Evolutionary conservation across 1,140 invertebrate species (phyloP).

Genomic region (Drosophila varians): DNA sequence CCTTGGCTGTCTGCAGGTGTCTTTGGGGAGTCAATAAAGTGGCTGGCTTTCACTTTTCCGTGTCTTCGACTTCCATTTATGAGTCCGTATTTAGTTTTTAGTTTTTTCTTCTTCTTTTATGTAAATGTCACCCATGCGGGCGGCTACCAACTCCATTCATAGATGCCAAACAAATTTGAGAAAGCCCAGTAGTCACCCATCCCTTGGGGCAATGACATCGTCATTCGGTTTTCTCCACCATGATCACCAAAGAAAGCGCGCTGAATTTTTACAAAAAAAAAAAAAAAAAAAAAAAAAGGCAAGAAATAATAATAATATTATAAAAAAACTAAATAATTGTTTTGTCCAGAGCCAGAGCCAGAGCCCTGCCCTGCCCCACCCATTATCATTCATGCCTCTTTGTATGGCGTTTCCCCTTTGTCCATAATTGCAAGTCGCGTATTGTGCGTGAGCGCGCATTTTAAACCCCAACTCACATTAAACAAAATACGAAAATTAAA

Average conservation of each 20-base stretch:
- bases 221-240: slow-evolving; percentile 49
- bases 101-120: slow-evolving; percentile 3
- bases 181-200: slow-evolving; percentile 59
- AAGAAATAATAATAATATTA: slow-evolving; percentile 24
- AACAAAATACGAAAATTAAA: slow-evolving; percentile 39
- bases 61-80: slow-evolving; percentile 8
- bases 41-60: slow-evolving; percentile 67
- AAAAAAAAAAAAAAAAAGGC: slow-evolving; percentile 50
- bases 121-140: slow-evolving; percentile 38
- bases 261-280: slow-evolving; percentile 67
- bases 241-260: slow-evolving; percentile 66
- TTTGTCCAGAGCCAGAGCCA: slow-evolving; percentile 36
- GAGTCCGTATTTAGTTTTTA: not conserved
- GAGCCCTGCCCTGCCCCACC: slow-evolving; percentile 43
- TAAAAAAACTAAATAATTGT: slow-evolving; percentile 63
- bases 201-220: slow-evolving; percentile 64
- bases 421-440: slow-evolving; percentile 51
- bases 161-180: slow-evolving; percentile 31
- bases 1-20: slow-evolving; percentile 62
- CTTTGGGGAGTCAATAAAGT: slow-evolving; percentile 51
- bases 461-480: slow-evolving; percentile 43
- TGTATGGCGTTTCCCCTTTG: slow-evolving; percentile 37
- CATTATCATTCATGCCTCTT: slow-evolving; percentile 59
- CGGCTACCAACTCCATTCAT: slow-evolving; percentile 30
- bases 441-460: slow-evolving; percentile 59